A percentile compares a stretch with the other conserved stretches of the same genome.
phyloP scores from a whole-genome alignment of 2,888 invertebrate species.

The Diabrotica balteata region DNA sequence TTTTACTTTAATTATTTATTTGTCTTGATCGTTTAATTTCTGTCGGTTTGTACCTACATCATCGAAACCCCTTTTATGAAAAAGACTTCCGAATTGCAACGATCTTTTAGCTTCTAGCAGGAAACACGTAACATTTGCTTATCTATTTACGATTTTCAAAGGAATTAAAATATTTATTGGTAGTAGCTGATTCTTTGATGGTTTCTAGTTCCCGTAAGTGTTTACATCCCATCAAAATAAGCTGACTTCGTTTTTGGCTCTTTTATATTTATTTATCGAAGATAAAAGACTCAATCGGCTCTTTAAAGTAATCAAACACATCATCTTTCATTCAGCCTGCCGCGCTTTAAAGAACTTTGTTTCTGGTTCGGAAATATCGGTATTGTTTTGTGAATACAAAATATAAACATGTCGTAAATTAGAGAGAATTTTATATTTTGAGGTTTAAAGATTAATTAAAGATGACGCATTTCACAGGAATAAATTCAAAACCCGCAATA shows the following conservation, averaged over 20 bases:
- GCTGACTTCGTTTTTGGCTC: slow-evolving; percentile 48
- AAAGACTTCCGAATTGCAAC: slow-evolving; percentile 2
- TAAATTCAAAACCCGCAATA: too few relatives aligned
- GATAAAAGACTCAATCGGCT: slow-evolving; percentile 57
- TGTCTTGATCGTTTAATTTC: too few relatives aligned
- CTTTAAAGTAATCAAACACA: slow-evolving; percentile 54
- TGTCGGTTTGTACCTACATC: too few relatives aligned
- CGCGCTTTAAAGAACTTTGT: slow-evolving; percentile 13
- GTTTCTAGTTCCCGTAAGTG: slow-evolving; percentile 53
- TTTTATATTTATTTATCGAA: slow-evolving; percentile 52
- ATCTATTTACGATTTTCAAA: slow-evolving; percentile 55
- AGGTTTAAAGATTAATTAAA: too few relatives aligned
- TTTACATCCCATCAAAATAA: slow-evolving; percentile 53
- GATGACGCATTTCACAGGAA: too few relatives aligned
- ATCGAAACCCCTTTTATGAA: not conserved
- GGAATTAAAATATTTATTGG: slow-evolving; percentile 57
- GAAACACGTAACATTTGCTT: slow-evolving; percentile 52
- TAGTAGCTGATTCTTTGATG: slow-evolving; percentile 53
- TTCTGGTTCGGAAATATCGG: slow-evolving; percentile 16
- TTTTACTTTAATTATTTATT: too few relatives aligned
- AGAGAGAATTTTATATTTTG: too few relatives aligned
- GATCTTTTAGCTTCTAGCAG: slow-evolving; percentile 31
- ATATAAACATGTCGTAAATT: slow-evolving; percentile 13
- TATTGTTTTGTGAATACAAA: slow-evolving; percentile 25
- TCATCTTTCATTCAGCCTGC: slow-evolving; percentile 48